Base-by-base conservation (phyloP, 2,113 vertebrate species). In the Leptodactylus fuscus region DNA sequence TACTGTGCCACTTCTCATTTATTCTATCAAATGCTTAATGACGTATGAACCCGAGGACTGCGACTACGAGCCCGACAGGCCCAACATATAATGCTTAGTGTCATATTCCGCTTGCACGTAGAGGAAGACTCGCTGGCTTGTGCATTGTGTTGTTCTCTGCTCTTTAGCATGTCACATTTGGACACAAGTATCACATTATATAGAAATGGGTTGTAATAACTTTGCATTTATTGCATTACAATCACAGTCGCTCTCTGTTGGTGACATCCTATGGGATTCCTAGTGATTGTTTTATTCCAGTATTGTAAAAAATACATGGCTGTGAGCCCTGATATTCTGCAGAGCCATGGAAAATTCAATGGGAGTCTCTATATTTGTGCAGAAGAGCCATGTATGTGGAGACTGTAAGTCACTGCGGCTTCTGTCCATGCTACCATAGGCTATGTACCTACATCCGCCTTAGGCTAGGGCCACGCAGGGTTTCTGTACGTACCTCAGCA, bases 1-100 rank as follows among this genome's bases (percentile, higher is more conserved):
- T 69, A 67, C 75, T 79, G 55, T 85, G 83, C 83, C 83, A 85
- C 83, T 78, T 85, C 83, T 78, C 27, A 70, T 85, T 55, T 80
- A 79, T 70, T 85, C 65, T 78, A 55, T 27, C 60, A 53, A 85
- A 85, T 85, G 46, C 75, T 10, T 79, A 79, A 70, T 70, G 83
- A 85, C 74, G 62, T 79, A 44, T 79, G 34, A 55, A 85, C 75
- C 65, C 62, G 49, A 51, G 62, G 62, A 79, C 62, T 85, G 74
- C 24, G 49, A 71, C 75, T 79, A 41, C 27, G 55, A 48, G 51
- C 69, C 24, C 1, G 18, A 46, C 34, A 60, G 70, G 51, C 34
- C n/a, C 76, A 48, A 44, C 51, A n/a, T 22, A 55, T 22, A 85
- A 67, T 80, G n/a, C 58, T 58, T 44, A 16, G 32, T 79, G 74